Base-by-base conservation (phyloP, 30 jellyfish, hydroid and myxozoan genomes). In the Hydra vulgaris region DNA sequence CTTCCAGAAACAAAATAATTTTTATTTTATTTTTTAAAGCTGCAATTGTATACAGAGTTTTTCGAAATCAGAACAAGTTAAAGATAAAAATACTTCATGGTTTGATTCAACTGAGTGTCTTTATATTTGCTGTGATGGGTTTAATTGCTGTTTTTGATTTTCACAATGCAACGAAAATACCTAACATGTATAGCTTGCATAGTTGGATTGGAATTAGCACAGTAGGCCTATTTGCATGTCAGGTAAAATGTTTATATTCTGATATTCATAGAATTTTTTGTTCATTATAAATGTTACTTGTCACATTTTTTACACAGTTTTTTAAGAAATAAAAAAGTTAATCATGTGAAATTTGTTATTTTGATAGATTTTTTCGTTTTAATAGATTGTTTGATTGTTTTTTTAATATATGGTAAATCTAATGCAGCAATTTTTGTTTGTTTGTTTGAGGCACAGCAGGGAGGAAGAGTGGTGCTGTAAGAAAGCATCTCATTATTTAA, bases 161-260 rank as follows among this genome's bases (percentile, higher is more conserved):
- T 72, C 99, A 94, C 81, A 94, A 94, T 77, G 79, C 76, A n/a
- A 25, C 17, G 40, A 82, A 87, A 19, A 87, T 87, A 7, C 99
- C 99, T 17, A 94, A 94, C 82, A 70, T 94, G 96, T 94, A 94
- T 73, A 69, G 97, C 18, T 74, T 94, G 7, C 99, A 94, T 80
- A 94, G 99, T 70, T 94, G 99, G 99, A 23, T 88, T 84, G 99
- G 99, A 22, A 54, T 94, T 21, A 72, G 86, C 18, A 69, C 96
- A 18, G 96, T 89, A 40, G 75, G 80, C 21, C 92, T 94, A 72
- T 94, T 94, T 74, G 66, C 88, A 26, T 83, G 84, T 54, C 99
- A 94, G 95, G 99, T 92, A 81, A 24, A 52, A 7, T 7, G n/a
- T n/a, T n/a, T n/a, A n/a, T n/a, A n/a, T n/a, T n/a, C n/a, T n/a